Base-by-base conservation (phyloP, 2,797 vertebrate species). In the Smutsia temminckii region DNA sequence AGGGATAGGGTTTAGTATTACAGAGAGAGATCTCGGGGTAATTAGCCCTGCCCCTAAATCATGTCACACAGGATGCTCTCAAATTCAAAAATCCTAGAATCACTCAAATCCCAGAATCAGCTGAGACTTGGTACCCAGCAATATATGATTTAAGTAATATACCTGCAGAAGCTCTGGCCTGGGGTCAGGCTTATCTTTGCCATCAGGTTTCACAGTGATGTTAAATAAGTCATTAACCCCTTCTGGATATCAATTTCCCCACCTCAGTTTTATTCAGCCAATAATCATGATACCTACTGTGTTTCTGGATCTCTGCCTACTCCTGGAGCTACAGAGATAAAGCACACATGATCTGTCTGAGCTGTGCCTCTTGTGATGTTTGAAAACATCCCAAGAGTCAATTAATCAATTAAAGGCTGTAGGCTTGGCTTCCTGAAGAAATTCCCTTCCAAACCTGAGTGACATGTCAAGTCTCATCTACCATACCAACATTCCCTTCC, bases 321-420 rank as follows among this genome's bases (percentile, higher is more conserved):
- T 79, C 16, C 74, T 80, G 25, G 57, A 86, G 59, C 77, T 17
- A 94, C 23, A 89, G 59, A 89, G 57, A 23, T 37, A 74, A 75
- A 11, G 64, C 25, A 42, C 23, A 57, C 9, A 59, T 46, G 88
- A 87, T 89, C n/a, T 88, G 16, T 61, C 49, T 27, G 10, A 64
- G 53, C 27, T 77, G 14, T 85, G 53, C 17, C 63, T 92, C 46
- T 49, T 37, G 5, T 12, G 5, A n/a, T 79, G 34, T 89, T 83
- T 87, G 34, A 95, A 94, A 89, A 93, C 55, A 11, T 69, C 79
- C 40, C 13, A n/a, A 34, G n/a, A 25, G 40, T 40, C 74, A 91
- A 12, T 83, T 72, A 89, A 27, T 40, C 64, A 81, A 78, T 23
- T 75, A 29, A 16, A 93, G 61, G 12, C n/a, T 66, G 4, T 83